phyloP scores from a whole-genome alignment of 2,888 invertebrate genomes.

The Drosophila lacicola region DNA sequence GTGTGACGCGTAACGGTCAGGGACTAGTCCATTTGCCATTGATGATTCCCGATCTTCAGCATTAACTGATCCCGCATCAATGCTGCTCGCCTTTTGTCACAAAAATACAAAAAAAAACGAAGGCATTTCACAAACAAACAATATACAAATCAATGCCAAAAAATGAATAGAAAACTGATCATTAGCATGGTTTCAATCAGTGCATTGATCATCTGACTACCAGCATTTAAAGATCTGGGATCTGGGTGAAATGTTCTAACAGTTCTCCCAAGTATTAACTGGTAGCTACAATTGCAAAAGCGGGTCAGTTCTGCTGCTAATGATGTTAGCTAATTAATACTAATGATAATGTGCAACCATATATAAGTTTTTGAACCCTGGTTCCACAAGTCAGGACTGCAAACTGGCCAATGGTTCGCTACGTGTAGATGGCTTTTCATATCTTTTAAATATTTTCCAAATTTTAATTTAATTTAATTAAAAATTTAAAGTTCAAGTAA shows the following conservation, averaged over 20 bases:
- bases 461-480: too few species aligned
- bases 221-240: slow-evolving; percentile 59
- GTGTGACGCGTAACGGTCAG: slow-evolving; percentile 69
- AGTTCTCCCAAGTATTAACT: slow-evolving; percentile 22
- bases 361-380: background rate
- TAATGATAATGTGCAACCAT: slow-evolving; percentile 50
- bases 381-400: background rate
- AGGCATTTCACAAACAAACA: slow-evolving; percentile 42
- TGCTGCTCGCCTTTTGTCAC: slow-evolving; percentile 59
- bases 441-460: too few species aligned
- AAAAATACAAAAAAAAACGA: slow-evolving; percentile 23
- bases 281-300: slow-evolving; percentile 41
- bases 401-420: too few species aligned
- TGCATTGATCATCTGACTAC: slow-evolving; percentile 69
- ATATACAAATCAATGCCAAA: slow-evolving; percentile 64
- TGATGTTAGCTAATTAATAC: slow-evolving; percentile 69
- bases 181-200: slow-evolving; percentile 78
- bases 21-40: slow-evolving; percentile 23
- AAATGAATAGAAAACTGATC: slow-evolving; percentile 47
- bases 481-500: too few species aligned
- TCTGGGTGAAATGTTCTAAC: slow-evolving; percentile 16
- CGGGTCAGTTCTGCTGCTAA: slow-evolving; percentile 68
- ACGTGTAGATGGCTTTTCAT: too few species aligned
- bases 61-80: slow-evolving; percentile 65
- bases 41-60: slow-evolving; percentile 43